These are phyloP conservation scores for Oscheius sp. DNA, from an alignment of 2,888 invertebrate species.

Conservation along the genomic window DNA sequence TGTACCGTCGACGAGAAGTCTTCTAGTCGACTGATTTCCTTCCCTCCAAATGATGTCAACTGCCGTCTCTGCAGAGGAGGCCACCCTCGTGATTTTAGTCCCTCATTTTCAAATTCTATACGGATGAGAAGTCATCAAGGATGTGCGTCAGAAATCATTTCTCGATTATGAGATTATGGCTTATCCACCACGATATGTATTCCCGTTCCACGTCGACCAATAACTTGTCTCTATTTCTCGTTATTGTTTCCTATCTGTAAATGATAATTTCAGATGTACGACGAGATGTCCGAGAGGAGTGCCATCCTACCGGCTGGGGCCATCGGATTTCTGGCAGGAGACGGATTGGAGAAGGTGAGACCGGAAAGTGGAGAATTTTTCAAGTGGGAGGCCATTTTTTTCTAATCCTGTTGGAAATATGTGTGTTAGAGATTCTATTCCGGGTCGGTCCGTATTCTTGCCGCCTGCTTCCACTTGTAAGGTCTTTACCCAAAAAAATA, in stretches of 20 bases:
- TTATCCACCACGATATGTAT: neutral
- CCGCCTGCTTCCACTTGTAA: too few relatives aligned
- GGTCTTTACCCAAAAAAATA: too few relatives aligned
- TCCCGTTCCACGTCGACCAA: neutral
- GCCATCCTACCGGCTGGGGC: constrained; percentile 27
- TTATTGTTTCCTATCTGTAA: too few relatives aligned
- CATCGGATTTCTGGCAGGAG: constrained; percentile 32
- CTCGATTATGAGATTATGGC: neutral
- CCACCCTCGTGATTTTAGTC: neutral
- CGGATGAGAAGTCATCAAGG: neutral
- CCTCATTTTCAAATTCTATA: neutral
- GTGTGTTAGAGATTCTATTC: neutral
- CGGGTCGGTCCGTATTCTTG: neutral
- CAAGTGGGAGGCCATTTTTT: neutral
- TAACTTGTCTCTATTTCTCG: neutral
- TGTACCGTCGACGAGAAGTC: neutral
- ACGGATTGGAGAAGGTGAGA: constrained; percentile 33
- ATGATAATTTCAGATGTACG: constrained; percentile 14
- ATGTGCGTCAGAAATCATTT: constrained; percentile 8
- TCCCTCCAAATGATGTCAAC: neutral
- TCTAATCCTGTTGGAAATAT: neutral
- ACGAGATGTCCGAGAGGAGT: constrained; percentile 23
- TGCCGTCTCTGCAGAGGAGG: too few relatives aligned
- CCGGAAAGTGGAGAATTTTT: neutral
- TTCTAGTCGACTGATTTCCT: neutral